These are phyloP conservation scores for Stomatorhinus ivindoensis DNA, from an alignment of 2,113 vertebrate species.

Conservation along the genomic window DNA sequence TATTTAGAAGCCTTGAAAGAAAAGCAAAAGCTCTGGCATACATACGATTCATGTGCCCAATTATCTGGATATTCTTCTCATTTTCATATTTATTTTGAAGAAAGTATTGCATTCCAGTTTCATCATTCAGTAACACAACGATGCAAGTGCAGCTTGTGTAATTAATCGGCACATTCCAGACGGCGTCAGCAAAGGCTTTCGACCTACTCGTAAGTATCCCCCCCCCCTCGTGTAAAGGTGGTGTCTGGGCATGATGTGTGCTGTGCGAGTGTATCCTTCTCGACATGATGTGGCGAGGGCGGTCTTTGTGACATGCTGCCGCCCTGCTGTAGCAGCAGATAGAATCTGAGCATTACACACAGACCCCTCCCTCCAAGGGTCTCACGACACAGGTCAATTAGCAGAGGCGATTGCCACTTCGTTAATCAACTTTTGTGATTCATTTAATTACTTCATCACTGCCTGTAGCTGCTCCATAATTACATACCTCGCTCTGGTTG, in stretches of 20 bases:
- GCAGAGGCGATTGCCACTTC: constrained; percentile 45
- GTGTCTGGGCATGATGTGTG: not conserved
- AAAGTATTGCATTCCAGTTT: constrained; percentile 7
- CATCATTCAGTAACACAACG: not conserved
- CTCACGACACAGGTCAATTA: constrained; percentile 56
- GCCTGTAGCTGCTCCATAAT: constrained; percentile 5
- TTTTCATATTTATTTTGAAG: constrained; percentile 8
- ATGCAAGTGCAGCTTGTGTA: not conserved
- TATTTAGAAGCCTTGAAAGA: not conserved
- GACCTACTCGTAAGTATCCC: too few species aligned
- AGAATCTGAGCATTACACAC: constrained; percentile 35
- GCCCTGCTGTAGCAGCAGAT: constrained; percentile 30
- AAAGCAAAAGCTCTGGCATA: not conserved
- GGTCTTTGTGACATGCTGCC: constrained; percentile 44
- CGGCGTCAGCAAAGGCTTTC: not conserved
- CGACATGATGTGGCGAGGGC: constrained; percentile 34
- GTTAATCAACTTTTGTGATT: constrained; percentile 38
- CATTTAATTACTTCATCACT: constrained; percentile 60
- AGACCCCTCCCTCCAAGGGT: constrained; percentile 34
- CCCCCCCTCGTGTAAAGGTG: not conserved
- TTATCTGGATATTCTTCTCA: not conserved
- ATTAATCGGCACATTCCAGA: not conserved
- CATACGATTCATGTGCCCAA: not conserved
- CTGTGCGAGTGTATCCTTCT: constrained; percentile 37
- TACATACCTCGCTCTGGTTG: not conserved